phyloP scores from a whole-genome alignment of 1,140 invertebrate species.

The Aphelenchoides avenae region DNA sequence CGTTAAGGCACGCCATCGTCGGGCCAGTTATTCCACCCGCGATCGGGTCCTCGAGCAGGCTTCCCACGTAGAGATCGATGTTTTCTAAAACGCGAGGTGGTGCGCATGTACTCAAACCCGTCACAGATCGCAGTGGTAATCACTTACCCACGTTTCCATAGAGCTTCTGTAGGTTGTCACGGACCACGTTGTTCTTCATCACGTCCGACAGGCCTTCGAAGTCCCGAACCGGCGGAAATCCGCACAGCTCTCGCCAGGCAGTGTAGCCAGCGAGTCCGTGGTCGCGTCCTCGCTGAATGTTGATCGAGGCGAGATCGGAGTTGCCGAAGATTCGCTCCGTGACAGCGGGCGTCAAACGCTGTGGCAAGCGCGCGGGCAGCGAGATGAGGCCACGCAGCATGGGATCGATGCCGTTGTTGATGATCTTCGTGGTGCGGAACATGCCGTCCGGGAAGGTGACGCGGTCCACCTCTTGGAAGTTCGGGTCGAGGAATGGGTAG shows the following conservation, averaged over 20 bases:
- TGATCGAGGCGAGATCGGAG: slow-evolving; percentile 57
- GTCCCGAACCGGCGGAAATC: slow-evolving; percentile 68
- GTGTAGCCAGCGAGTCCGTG: slow-evolving; percentile 81
- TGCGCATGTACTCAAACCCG: too few species aligned
- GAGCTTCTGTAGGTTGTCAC: background rate
- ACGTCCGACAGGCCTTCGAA: slow-evolving; percentile 68
- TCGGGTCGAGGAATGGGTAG: slow-evolving; percentile 33
- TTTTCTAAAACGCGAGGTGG: too few species aligned
- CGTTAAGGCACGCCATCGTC: slow-evolving; percentile 42
- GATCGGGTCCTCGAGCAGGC: slow-evolving; percentile 39
- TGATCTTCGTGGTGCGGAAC: background rate
- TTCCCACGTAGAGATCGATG: slow-evolving; percentile 57
- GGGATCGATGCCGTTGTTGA: slow-evolving; percentile 24
- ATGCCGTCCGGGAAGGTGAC: slow-evolving; percentile 22
- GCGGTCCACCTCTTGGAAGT: slow-evolving; percentile 33
- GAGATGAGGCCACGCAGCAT: slow-evolving; percentile 31
- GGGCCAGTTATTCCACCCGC: slow-evolving; percentile 39
- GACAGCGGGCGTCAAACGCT: slow-evolving; percentile 3
- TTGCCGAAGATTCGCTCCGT: slow-evolving; percentile 29
- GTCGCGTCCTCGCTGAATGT: slow-evolving; percentile 72
- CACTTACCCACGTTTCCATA: too few species aligned
- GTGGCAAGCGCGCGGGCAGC: slow-evolving; percentile 1
- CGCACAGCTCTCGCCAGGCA: slow-evolving; percentile 75
- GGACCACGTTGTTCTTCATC: slow-evolving; percentile 18
- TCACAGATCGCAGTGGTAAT: too few species aligned